Conservation (phyloP, 2,797 vertebrate genomes). For the Luscinia megarhynchos region DNA sequence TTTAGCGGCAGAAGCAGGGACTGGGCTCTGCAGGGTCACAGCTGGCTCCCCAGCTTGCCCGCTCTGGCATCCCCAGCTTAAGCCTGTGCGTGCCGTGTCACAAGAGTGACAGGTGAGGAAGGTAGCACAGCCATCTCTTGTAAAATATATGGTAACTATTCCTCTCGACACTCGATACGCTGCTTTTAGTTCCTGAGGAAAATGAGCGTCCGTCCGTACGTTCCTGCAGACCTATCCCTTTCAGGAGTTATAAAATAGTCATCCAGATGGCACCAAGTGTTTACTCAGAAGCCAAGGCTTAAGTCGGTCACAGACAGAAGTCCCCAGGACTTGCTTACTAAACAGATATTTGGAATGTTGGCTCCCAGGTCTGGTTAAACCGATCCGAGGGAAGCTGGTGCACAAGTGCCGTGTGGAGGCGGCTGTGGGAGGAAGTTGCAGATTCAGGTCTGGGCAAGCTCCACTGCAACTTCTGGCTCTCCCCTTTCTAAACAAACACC, state of each 20-base stretch:
- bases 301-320: slow-evolving; percentile 71
- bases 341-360: slow-evolving; percentile 79
- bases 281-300: slow-evolving; percentile 75
- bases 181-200: slow-evolving; percentile 71
- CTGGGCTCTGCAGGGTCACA: slow-evolving; percentile 46
- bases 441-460: slow-evolving; percentile 41
- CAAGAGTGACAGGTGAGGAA: slow-evolving; percentile 74
- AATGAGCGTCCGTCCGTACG: slow-evolving; percentile 25
- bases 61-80: slow-evolving; percentile 55
- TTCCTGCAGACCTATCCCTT: slow-evolving; percentile 65
- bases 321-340: slow-evolving; percentile 74
- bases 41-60: slow-evolving; percentile 19
- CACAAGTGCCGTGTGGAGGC: background rate
- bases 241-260: slow-evolving; percentile 74
- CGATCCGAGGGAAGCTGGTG: slow-evolving; percentile 51
- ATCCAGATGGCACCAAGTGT: slow-evolving; percentile 79
- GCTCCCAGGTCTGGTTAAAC: slow-evolving; percentile 65
- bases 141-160: slow-evolving; percentile 64
- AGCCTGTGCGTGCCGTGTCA: slow-evolving; percentile 54
- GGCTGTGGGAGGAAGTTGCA: slow-evolving; percentile 35
- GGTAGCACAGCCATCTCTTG: slow-evolving; percentile 32
- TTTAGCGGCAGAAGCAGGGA: background rate
- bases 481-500: slow-evolving; percentile 40
- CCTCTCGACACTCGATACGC: slow-evolving; percentile 56
- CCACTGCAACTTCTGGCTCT: background rate